Percentiles rank a stretch among this genome's conserved stretches.
Evolutionary conservation across 2,113 vertebrate genomes (phyloP).

Genomic region (Perca schrenkii): DNA sequence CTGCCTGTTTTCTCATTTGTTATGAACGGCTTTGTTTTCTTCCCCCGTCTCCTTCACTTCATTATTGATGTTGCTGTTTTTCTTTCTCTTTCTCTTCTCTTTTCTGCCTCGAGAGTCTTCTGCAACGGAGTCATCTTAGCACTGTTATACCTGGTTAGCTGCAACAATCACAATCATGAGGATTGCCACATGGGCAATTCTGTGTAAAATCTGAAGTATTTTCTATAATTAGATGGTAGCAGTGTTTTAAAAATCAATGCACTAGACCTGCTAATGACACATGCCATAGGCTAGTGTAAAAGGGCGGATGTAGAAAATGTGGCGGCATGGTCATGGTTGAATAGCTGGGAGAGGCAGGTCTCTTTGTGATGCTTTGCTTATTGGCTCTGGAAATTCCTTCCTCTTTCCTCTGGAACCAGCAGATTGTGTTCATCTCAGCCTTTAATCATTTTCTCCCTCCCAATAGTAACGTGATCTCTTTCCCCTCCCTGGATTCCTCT

Average conservation of each 20-base stretch:
- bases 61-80: conserved; percentile 75
- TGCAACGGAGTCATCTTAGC: conserved; percentile 30
- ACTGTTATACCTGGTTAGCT: conserved; percentile 40
- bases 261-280: conserved; percentile 30
- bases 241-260: conserved; percentile 49
- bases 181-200: background rate
- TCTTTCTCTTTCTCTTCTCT: conserved; percentile 50
- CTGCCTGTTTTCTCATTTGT: conserved; percentile 80
- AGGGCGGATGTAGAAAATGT: conserved; percentile 55
- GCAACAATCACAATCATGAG: conserved; percentile 23
- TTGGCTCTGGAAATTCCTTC: conserved; percentile 77
- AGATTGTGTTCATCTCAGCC: conserved; percentile 79
- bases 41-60: conserved; percentile 75
- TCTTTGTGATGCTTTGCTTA: conserved; percentile 65
- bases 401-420: conserved; percentile 69
- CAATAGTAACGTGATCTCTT: conserved; percentile 72
- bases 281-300: conserved; percentile 22
- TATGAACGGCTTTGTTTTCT: conserved; percentile 78
- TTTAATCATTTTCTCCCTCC: conserved; percentile 76
- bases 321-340: conserved; percentile 64
- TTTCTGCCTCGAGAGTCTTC: conserved; percentile 44
- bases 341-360: conserved; percentile 61
- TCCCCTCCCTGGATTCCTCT: conserved; percentile 69
- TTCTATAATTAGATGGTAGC: conserved; percentile 9
- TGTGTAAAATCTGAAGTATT: background rate